phyloP scores from a whole-genome alignment of 2,113 vertebrate genomes.

The Tragelaphus buxtoni region DNA sequence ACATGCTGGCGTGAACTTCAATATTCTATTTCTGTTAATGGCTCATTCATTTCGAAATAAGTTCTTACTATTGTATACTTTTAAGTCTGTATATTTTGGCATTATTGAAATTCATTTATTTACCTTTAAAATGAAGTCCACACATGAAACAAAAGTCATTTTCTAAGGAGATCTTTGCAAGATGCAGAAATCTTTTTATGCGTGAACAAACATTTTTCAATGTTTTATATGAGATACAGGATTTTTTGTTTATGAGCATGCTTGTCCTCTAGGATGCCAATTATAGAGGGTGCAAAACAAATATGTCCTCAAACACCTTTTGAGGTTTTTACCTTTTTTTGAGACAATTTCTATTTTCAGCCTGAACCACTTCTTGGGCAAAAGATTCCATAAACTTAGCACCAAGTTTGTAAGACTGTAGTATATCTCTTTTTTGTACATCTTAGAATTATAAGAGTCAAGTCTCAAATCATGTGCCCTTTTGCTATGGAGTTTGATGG shows the following conservation, averaged over 20 bases:
- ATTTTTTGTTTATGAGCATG: background rate
- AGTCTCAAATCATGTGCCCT: background rate
- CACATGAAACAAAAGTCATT: background rate
- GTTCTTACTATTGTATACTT: background rate
- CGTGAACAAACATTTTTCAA: background rate
- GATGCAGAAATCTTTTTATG: background rate
- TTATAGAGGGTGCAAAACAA: background rate
- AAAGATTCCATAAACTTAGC: background rate
- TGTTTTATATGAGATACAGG: background rate
- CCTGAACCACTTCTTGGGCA: background rate
- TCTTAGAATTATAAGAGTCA: background rate
- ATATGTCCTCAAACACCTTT: background rate
- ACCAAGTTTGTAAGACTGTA: background rate
- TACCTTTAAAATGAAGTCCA: background rate
- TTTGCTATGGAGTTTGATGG: background rate
- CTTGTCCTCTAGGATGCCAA: background rate
- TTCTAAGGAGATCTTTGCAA: constrained; percentile 1
- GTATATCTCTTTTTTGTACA: background rate
- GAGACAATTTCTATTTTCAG: background rate
- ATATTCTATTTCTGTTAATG: background rate
- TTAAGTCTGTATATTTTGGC: background rate
- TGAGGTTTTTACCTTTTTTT: background rate
- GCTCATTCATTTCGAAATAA: constrained; percentile 5
- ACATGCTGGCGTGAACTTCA: background rate
- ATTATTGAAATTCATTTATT: background rate